These are phyloP conservation scores for Chaenocephalus aceratus DNA, from an alignment of 2,113 vertebrate species.

Conservation along the genomic window DNA sequence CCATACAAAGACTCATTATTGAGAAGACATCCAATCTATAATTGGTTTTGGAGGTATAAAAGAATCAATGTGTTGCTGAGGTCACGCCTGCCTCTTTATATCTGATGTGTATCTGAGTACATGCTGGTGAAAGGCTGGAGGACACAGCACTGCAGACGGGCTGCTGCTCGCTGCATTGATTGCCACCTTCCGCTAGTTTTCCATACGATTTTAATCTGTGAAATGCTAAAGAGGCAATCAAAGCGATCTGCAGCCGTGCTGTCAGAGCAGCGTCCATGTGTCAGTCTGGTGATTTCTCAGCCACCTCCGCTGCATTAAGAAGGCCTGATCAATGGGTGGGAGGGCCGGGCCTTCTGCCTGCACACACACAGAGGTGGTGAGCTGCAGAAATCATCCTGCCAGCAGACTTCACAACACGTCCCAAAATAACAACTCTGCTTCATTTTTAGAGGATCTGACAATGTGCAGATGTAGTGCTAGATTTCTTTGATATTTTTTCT, in stretches of 20 bases:
- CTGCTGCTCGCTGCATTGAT: slow-evolving; percentile 57
- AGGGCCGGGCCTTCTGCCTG: not conserved
- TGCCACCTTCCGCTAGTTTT: slow-evolving; percentile 63
- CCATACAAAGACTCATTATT: slow-evolving; percentile 45
- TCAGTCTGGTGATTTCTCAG: slow-evolving; percentile 62
- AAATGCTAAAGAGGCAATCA: slow-evolving; percentile 80
- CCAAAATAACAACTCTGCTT: not conserved
- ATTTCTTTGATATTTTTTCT: not conserved
- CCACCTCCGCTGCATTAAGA: slow-evolving; percentile 45
- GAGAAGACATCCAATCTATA: slow-evolving; percentile 37
- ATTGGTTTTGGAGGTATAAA: slow-evolving; percentile 45
- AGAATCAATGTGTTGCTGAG: slow-evolving; percentile 61
- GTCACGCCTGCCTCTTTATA: slow-evolving; percentile 63
- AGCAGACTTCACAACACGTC: not conserved
- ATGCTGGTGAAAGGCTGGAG: not conserved
- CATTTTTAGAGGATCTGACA: not conserved
- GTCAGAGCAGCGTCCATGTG: slow-evolving; percentile 37
- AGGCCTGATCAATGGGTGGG: slow-evolving; percentile 50
- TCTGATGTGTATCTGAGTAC: slow-evolving; percentile 61
- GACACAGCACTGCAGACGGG: slow-evolving; percentile 45
- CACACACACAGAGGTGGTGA: slow-evolving; percentile 12
- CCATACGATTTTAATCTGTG: slow-evolving; percentile 70
- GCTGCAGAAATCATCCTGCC: slow-evolving; percentile 25
- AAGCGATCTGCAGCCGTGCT: slow-evolving; percentile 28
- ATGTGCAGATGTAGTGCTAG: not conserved